Conservation (phyloP, 2,797 vertebrate genomes). For the Gephyroberyx darwinii region DNA sequence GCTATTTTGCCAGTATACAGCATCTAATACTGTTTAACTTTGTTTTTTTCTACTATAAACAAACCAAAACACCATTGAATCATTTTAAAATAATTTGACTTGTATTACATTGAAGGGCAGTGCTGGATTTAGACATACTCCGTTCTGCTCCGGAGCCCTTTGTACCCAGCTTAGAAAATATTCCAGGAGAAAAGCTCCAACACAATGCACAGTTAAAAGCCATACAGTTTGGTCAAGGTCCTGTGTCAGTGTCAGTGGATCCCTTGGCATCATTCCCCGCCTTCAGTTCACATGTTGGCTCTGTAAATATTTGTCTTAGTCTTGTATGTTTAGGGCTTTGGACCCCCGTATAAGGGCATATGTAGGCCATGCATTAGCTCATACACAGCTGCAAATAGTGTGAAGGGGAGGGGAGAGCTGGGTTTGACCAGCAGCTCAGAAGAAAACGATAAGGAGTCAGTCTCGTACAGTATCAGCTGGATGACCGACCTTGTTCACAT, state of each 20-base stretch:
- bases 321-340: constrained; percentile 13
- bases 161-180: not conserved
- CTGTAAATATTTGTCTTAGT: constrained; percentile 45
- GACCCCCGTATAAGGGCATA: constrained; percentile 32
- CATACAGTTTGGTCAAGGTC: not conserved
- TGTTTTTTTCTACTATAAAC: too few relatives aligned
- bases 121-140: not conserved
- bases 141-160: not conserved
- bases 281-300: constrained; percentile 15
- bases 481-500: constrained; percentile 38
- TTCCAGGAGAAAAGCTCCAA: too few relatives aligned
- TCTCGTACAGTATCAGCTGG: constrained; percentile 48
- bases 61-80: too few relatives aligned
- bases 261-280: constrained; percentile 3
- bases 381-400: constrained; percentile 19
- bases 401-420: constrained; percentile 8
- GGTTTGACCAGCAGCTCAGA: constrained; percentile 32
- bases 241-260: not conserved
- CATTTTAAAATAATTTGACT: too few relatives aligned
- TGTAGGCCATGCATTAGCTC: constrained; percentile 17
- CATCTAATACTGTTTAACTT: too few relatives aligned
- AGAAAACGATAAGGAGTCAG: constrained; percentile 27
- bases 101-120: too few relatives aligned
- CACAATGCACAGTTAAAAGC: not conserved
- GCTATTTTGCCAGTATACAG: too few relatives aligned